Percentiles rank a stretch among this genome's conserved stretches.
Evolutionary conservation across 2,797 vertebrate species (phyloP).

Genomic region (Karalla daura): DNA sequence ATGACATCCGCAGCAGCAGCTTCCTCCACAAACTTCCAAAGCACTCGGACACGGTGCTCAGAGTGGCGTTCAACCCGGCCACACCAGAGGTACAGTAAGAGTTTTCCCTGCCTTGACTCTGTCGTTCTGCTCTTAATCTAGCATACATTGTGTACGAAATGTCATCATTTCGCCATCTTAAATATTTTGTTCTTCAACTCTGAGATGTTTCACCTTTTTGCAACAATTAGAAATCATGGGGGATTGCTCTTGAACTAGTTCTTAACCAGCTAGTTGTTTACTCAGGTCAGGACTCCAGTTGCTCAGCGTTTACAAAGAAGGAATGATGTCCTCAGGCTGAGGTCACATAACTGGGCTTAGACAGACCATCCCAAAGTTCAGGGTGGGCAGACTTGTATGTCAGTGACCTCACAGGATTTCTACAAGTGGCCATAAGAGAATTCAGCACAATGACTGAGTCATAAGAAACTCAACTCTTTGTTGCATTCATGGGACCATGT

Average conservation of each 20-base stretch:
- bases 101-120: background rate
- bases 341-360: constrained; percentile 36
- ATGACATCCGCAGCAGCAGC: constrained; percentile 85
- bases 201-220: no score
- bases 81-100: constrained; percentile 84
- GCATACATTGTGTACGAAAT: background rate
- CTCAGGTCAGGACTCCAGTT: background rate
- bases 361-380: constrained; percentile 26
- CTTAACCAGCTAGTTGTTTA: background rate
- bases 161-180: background rate
- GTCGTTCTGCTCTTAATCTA: background rate
- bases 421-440: background rate
- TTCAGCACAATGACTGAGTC: background rate
- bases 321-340: constrained; percentile 46
- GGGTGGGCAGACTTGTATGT: constrained; percentile 3
- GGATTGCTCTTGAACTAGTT: background rate
- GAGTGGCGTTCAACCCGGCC: constrained; percentile 88
- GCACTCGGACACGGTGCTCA: constrained; percentile 86
- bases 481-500: background rate
- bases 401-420: constrained; percentile 17
- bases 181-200: background rate
- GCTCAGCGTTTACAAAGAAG: constrained; percentile 1
- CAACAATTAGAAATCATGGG: background rate
- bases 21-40: constrained; percentile 86
- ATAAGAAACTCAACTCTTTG: background rate